Base-by-base conservation (phyloP, 2,888 invertebrate genomes). In the Eudasyphora cyanicolor region DNA sequence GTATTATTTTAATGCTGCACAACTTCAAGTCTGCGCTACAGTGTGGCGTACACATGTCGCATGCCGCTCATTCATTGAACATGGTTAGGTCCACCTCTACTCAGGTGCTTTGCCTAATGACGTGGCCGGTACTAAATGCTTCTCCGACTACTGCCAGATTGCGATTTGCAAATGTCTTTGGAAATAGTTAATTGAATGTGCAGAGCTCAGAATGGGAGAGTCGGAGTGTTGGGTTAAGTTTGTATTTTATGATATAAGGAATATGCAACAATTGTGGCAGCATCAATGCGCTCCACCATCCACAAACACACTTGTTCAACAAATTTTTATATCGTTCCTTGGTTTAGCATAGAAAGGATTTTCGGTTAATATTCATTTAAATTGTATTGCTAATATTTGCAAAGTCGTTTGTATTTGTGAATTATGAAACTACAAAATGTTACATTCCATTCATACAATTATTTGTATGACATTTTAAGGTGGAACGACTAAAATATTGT, bases 1-100 rank as follows among this genome's bases (percentile, higher is more conserved):
- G 21, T 42, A 84, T 79, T 79, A 76, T 76, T 77, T 82, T 75
- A 79, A 82, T 82, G 79, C 79, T 67, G 75, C 79, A 60, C 35
- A 74, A 84, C 64, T 81, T 82, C 57, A 57, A 12, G 1, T 6
- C 19, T 14, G 10, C n/a, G n/a, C n/a, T 21, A 19, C 49, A 49
- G 77, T 21, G 81, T 7, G 27, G 70, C 62, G 70, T 57, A 79
- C n/a, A 79, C 45, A 17, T 81, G 64, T 69, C 76, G 81, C 81
- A 84, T 79, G 82, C 82, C 80, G 75, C 76, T 21, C 64, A 64
- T 32, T 7, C 35, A n/a, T n/a, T 12, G 12, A 45, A 45, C 19
- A 51, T 5, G 24, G 21, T 21, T 51, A 51, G 17, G 49, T 19
- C n/a, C 21, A 35, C 35, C 6, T 6, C 6, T 35, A 35, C 6